Evolutionary conservation across 2,888 invertebrate species (phyloP).

Genomic region (Uropetala carovei): DNA sequence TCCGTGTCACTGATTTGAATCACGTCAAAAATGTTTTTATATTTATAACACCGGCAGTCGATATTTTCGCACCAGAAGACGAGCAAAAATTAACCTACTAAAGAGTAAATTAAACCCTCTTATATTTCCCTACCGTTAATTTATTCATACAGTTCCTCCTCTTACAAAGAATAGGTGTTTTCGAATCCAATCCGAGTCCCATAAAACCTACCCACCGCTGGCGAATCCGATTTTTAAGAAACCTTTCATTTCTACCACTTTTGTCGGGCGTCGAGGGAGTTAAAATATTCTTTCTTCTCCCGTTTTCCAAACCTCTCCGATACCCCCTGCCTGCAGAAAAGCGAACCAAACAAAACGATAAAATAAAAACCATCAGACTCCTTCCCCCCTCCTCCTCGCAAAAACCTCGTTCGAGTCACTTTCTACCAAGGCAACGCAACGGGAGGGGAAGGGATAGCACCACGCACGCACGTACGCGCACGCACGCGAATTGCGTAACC

Average conservation of each 20-base stretch:
- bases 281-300: not conserved
- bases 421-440: slow-evolving; percentile 24
- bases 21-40: too few species aligned
- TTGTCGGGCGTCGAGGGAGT: too few species aligned
- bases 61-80: not conserved
- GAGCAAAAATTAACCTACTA: not conserved
- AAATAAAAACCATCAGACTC: not conserved
- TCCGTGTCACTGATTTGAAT: too few species aligned
- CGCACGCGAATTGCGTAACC: slow-evolving; percentile 8
- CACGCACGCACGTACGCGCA: not conserved
- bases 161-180: not conserved
- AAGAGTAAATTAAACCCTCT: too few species aligned
- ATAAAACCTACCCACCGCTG: too few species aligned
- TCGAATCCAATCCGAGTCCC: not conserved
- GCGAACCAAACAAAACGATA: not conserved
- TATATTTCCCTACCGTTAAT: not conserved
- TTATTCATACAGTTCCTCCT: not conserved
- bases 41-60: too few species aligned
- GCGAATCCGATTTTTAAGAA: too few species aligned
- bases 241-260: too few species aligned
- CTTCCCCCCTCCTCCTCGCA: not conserved
- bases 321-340: not conserved
- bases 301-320: not conserved
- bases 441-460: not conserved
- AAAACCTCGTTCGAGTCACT: slow-evolving; percentile 17